A percentile compares a stretch with the other conserved stretches of the same genome.
Evolutionary conservation across 2,113 vertebrate genomes (phyloP).

Genomic region (Atlantisia rogersi): DNA sequence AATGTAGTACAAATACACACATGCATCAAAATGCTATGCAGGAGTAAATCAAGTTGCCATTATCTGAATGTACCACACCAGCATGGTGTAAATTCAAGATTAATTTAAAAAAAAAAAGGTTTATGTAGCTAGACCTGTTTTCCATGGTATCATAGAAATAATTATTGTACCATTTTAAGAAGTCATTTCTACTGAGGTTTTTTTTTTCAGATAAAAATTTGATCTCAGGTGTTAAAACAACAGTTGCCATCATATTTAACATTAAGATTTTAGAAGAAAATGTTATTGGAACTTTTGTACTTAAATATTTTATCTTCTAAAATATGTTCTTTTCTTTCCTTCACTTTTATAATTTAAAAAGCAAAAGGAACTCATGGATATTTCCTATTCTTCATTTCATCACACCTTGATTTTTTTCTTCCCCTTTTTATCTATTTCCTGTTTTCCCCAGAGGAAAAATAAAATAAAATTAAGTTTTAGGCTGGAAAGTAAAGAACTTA

Average conservation of each 20-base stretch:
- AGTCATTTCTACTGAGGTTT: background rate
- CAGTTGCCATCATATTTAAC: background rate
- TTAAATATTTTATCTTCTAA: background rate
- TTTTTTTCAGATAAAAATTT: background rate
- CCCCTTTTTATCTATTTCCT: rapidly evolving
- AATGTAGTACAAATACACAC: background rate
- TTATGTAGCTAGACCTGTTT: background rate
- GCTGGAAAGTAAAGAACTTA: background rate
- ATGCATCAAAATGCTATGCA: background rate
- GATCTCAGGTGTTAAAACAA: background rate
- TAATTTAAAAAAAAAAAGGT: background rate
- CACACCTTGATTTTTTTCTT: background rate
- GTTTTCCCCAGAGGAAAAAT: background rate
- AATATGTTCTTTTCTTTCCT: background rate
- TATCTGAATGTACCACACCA: background rate
- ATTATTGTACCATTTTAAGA: background rate
- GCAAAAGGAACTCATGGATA: background rate
- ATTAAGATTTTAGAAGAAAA: background rate
- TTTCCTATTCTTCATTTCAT: background rate
- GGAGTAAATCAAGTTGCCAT: background rate
- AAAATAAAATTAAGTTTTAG: background rate
- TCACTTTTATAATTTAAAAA: background rate
- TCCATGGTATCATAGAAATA: background rate
- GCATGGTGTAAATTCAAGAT: background rate
- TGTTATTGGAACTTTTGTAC: background rate